Evolutionary conservation across 2,888 invertebrate genomes (phyloP), one percentile per base, ranked within the genome.

Genomic region (Ichneumon xanthorius): DNA sequence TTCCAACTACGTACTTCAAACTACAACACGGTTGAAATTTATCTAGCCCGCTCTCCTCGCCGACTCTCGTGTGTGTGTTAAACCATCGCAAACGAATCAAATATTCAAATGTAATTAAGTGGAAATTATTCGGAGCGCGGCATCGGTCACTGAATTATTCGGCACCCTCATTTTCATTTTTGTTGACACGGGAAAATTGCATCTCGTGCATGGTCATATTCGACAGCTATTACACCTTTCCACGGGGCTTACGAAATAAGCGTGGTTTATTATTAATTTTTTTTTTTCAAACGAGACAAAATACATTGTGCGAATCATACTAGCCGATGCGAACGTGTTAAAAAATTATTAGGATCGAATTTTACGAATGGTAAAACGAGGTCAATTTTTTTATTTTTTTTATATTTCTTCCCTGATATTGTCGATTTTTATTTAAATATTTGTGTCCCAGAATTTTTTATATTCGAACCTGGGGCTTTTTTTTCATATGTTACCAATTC

Each of bases 51-150:
- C 37, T 50, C 80, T 61, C 65, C 30, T 65, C 19, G 50, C 68
- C 2, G 14, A 30, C 48, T 40, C 48, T 22, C 45, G 30, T 50
- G 19, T 33, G 68, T 48, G 68, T 26, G 45, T 16, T 4, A 5
- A 68, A 14, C 40, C 22, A 40, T 53, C 30, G 61, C 48, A 61
- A 75, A 50, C 77, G 58, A 55, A 73, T 84, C 22, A 77, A 84
- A 81, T 81, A 84, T 84, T 84, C 84, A 84, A 81, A 84, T 84
- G 84, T 73, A 84, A 84, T 84, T 84, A 84, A 71, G 77, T 73
- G 58, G 53, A 68, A 78, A 80, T 84, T 78, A 61, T 81, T 78
- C 37, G n/a, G 7, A 61, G 53, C 48, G 30, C 37, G 30, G 37
- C 33, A 63, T 63, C 45, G 45, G 45, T 40, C 22, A 73, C 33